Evolutionary conservation across 2,113 vertebrate species (phyloP).

Genomic region (Nyctibius bracteatus): DNA sequence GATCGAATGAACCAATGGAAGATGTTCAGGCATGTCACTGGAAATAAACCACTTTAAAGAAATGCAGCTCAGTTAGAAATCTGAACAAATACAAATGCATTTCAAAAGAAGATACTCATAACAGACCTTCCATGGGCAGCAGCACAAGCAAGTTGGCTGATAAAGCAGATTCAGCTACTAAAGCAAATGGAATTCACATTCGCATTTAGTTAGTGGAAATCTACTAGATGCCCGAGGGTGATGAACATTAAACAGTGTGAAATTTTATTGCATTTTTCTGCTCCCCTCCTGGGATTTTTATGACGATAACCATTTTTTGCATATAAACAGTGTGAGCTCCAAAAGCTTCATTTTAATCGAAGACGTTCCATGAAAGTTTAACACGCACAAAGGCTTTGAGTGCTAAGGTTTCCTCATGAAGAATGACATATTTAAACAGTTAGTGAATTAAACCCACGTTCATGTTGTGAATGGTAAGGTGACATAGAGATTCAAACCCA

Average conservation of each 20-base stretch:
- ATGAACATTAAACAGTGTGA: slow-evolving; percentile 68
- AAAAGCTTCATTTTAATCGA: slow-evolving; percentile 55
- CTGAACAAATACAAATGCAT: neutral
- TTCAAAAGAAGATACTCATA: neutral
- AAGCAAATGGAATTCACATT: slow-evolving; percentile 53
- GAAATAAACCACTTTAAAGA: slow-evolving; percentile 11
- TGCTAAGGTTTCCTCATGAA: neutral
- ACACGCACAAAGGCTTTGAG: neutral
- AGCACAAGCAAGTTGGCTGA: slow-evolving; percentile 21
- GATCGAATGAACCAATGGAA: neutral
- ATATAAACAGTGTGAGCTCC: slow-evolving; percentile 42
- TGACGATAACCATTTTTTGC: slow-evolving; percentile 34
- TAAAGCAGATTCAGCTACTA: slow-evolving; percentile 11
- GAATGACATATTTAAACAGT: slow-evolving; percentile 20
- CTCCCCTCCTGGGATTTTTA: slow-evolving; percentile 57
- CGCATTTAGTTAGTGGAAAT: slow-evolving; percentile 62
- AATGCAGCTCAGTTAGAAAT: neutral
- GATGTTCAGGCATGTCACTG: neutral
- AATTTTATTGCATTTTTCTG: slow-evolving; percentile 63
- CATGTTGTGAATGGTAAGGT: neutral
- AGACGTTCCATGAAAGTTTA: slow-evolving; percentile 54
- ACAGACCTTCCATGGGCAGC: neutral
- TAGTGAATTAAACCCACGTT: slow-evolving; percentile 13
- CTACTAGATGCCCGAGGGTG: slow-evolving; percentile 60
- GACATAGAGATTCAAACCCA: neutral